Percentiles rank a stretch among this genome's conserved stretches.
These are phyloP conservation scores for Myotis findleyi DNA, from an alignment of 2,797 vertebrate species.

Conservation along the genomic window DNA sequence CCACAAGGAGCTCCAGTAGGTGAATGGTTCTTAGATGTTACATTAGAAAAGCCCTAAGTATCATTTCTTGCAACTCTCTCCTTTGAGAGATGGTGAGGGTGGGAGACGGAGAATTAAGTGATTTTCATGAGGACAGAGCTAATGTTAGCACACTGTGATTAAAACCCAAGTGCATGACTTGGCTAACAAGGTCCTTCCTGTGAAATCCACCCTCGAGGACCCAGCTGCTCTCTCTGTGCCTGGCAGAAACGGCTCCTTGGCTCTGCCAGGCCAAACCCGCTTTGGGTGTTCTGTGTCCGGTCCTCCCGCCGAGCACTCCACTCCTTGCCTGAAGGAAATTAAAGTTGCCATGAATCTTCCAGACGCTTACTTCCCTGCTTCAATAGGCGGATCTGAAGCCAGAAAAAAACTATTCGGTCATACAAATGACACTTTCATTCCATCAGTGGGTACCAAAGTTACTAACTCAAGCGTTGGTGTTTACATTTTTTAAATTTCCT, in stretches of 20 bases:
- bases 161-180: neutral
- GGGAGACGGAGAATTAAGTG: neutral
- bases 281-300: neutral
- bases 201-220: neutral
- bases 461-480: neutral
- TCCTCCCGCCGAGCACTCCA: neutral
- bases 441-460: neutral
- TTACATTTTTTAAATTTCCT: constrained; percentile 29
- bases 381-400: neutral
- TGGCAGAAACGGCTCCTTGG: neutral
- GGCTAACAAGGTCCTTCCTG: neutral
- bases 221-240: neutral
- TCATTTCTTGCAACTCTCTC: neutral
- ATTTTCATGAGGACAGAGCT: neutral
- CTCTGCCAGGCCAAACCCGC: neutral
- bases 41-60: neutral
- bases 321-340: neutral
- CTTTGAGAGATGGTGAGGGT: neutral
- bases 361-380: neutral
- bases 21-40: neutral
- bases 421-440: neutral
- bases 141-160: neutral
- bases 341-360: constrained; percentile 7
- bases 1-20: neutral
- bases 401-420: neutral